A percentile compares a stretch with the other conserved stretches of the same genome.
Evolutionary conservation across 2,797 vertebrate genomes (phyloP).

Genomic region (Phalloptychus januarius): DNA sequence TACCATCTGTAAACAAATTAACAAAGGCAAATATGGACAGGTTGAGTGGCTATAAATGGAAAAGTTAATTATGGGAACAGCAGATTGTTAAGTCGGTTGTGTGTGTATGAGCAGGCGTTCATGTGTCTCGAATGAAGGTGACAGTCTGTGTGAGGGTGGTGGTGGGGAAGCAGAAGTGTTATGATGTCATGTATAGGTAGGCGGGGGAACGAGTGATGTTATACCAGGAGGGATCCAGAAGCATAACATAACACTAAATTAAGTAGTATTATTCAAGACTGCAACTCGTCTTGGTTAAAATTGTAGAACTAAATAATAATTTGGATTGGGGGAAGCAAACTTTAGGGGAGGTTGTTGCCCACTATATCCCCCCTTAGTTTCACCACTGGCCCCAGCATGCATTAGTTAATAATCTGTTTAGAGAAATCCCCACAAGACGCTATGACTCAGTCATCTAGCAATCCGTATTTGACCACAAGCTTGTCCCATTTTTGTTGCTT

Average conservation of each 20-base stretch:
- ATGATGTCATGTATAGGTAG: not conserved
- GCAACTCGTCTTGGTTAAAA: not conserved
- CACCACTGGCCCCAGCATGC: not conserved
- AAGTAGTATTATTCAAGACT: no score
- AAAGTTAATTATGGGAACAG: constrained; percentile 1
- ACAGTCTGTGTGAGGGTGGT: not conserved
- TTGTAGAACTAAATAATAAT: not conserved
- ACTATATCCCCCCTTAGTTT: not conserved
- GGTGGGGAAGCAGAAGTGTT: not conserved
- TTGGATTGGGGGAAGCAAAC: not conserved
- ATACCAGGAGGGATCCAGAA: not conserved
- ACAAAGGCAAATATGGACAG: not conserved
- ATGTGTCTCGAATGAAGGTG: not conserved
- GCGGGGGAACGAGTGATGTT: not conserved
- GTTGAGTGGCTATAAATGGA: not conserved
- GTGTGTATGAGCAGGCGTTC: not conserved
- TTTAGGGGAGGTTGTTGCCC: not conserved
- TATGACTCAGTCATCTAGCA: not conserved
- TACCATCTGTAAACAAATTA: constrained; percentile 6
- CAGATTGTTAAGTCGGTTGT: not conserved
- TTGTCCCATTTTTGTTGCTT: not conserved
- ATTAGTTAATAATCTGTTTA: not conserved
- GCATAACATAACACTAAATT: not conserved
- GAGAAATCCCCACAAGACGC: not conserved
- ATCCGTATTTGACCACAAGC: not conserved